Conservation (phyloP, 2,797 vertebrate genomes). For the Cyprinella venusta region DNA sequence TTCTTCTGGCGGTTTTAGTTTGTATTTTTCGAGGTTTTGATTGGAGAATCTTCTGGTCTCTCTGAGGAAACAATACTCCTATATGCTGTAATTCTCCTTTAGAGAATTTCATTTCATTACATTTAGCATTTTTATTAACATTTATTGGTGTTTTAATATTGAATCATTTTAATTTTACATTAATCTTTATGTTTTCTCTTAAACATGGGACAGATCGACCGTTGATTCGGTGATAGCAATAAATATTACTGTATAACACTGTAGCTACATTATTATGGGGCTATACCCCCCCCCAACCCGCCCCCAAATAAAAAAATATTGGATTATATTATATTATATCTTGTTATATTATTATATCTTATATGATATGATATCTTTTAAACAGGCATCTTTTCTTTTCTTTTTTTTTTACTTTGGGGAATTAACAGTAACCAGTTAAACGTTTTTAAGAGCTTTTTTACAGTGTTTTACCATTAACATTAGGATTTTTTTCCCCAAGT, state of each 20-base stretch:
- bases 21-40: background rate
- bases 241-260: too few relatives aligned
- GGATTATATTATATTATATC: too few relatives aligned
- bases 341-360: too few relatives aligned
- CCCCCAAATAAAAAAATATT: too few relatives aligned
- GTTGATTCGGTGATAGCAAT: too few relatives aligned
- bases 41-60: background rate
- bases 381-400: too few relatives aligned
- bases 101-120: background rate
- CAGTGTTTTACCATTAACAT: too few relatives aligned
- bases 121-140: too few relatives aligned
- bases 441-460: background rate
- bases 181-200: background rate
- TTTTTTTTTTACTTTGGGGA: background rate
- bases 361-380: too few relatives aligned
- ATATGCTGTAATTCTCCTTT: background rate
- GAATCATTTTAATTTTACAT: background rate
- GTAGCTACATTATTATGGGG: too few relatives aligned
- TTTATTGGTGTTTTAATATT: background rate
- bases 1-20: background rate
- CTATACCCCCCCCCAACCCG: too few relatives aligned
- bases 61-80: background rate
- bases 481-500: too few relatives aligned
- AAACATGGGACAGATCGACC: background rate
- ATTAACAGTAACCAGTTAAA: background rate